These are phyloP conservation scores for Aphelinus certus DNA, from an alignment of 1,140 invertebrate genomes.

Conservation along the genomic window DNA sequence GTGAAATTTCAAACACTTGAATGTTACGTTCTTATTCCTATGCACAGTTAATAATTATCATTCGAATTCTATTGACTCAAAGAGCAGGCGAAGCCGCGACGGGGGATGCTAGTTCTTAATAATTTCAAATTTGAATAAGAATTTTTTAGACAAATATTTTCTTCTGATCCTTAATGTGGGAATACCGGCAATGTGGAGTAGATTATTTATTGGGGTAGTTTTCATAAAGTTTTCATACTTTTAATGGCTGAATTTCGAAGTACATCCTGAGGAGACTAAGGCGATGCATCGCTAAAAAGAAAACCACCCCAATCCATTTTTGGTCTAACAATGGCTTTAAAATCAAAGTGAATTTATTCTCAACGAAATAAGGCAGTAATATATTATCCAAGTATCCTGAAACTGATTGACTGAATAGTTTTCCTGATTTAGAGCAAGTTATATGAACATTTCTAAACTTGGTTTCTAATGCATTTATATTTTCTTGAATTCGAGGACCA, in stretches of 20 bases:
- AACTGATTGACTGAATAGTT: slow-evolving; percentile 26
- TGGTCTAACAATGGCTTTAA: slow-evolving; percentile 37
- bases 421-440: slow-evolving; percentile 31
- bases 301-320: slow-evolving; percentile 39
- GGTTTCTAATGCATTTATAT: no score
- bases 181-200: slow-evolving; percentile 29
- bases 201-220: slow-evolving; percentile 37
- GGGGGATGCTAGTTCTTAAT: no score
- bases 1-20: no score
- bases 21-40: no score
- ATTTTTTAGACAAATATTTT: slow-evolving; percentile 31
- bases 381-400: background rate
- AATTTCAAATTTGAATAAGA: slow-evolving; percentile 1
- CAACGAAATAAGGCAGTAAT: slow-evolving; percentile 11
- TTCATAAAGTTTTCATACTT: slow-evolving; percentile 26
- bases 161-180: slow-evolving; percentile 24
- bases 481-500: no score
- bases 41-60: no score
- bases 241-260: slow-evolving; percentile 37
- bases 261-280: background rate
- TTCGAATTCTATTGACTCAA: no score
- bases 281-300: background rate
- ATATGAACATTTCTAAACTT: no score
- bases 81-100: no score
- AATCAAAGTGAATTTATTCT: slow-evolving; percentile 29